phyloP scores from a whole-genome alignment of 2,113 vertebrate genomes.

The Myrmecophaga tridactyla region DNA sequence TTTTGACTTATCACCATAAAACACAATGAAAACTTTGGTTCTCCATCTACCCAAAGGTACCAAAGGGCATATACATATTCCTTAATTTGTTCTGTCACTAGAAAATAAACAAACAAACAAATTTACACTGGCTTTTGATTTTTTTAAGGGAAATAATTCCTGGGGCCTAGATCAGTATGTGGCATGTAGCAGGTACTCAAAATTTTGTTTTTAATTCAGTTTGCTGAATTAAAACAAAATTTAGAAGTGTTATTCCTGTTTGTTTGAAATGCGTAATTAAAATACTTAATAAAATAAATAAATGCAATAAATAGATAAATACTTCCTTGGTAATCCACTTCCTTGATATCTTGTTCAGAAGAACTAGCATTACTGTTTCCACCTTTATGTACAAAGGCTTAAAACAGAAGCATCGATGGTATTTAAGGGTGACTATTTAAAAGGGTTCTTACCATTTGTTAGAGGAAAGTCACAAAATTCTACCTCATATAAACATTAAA shows the following conservation, averaged over 20 bases:
- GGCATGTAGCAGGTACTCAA: neutral
- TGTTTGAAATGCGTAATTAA: neutral
- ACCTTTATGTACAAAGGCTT: neutral
- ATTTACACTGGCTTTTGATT: slow-evolving; percentile 24
- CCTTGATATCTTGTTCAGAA: neutral
- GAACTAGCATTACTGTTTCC: neutral
- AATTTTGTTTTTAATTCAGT: too few relatives aligned
- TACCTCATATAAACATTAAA: slow-evolving; percentile 1
- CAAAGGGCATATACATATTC: neutral
- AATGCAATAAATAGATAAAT: neutral
- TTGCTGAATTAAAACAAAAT: slow-evolving; percentile 47
- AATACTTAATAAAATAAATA: slow-evolving; percentile 30
- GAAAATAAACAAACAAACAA: slow-evolving; percentile 38
- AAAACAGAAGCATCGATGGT: neutral
- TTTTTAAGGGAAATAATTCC: slow-evolving; percentile 25
- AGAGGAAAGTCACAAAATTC: slow-evolving; percentile 1
- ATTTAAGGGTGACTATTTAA: neutral
- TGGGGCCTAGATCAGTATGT: neutral
- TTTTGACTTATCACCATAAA: slow-evolving; percentile 7
- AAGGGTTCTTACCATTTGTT: neutral
- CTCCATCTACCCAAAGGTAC: neutral
- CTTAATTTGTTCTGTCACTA: slow-evolving; percentile 16
- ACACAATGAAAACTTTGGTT: slow-evolving; percentile 41
- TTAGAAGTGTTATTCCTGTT: neutral
- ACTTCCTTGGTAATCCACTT: neutral